phyloP scores from a whole-genome alignment of 2,888 invertebrate species.

The Sminthurinus aureus region DNA sequence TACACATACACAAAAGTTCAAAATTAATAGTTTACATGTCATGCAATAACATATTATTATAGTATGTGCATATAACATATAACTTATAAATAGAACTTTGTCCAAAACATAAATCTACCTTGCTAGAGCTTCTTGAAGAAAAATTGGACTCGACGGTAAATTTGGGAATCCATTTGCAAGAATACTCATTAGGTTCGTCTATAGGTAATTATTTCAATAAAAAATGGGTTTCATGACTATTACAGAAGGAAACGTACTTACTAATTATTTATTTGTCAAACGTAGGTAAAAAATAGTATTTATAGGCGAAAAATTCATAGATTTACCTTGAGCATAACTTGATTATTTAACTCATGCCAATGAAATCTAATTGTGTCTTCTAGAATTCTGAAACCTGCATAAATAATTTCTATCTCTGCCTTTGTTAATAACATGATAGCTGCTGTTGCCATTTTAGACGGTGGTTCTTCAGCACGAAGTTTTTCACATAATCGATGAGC shows the following conservation, averaged over 20 bases:
- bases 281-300: no score
- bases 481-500: conserved; percentile 54
- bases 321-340: conserved; percentile 48
- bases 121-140: conserved; percentile 55
- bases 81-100: not conserved
- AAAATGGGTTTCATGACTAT: not conserved
- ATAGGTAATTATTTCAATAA: conserved; percentile 7
- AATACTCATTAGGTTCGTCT: conserved; percentile 53
- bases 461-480: conserved; percentile 43
- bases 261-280: no score
- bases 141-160: conserved; percentile 46
- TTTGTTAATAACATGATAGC: conserved; percentile 47
- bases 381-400: conserved; percentile 81
- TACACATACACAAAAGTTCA: not conserved
- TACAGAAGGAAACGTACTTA: not conserved
- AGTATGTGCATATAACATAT: not conserved
- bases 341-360: conserved; percentile 79
- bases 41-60: not conserved
- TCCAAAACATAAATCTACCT: conserved; percentile 44
- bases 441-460: conserved; percentile 46
- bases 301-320: no score
- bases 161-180: conserved; percentile 54
- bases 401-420: conserved; percentile 43
- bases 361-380: conserved; percentile 92
- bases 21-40: conserved; percentile 3